A percentile compares a stretch with the other conserved stretches of the same genome.
These are phyloP conservation scores for Apamea anceps DNA, from an alignment of 2,888 invertebrate species.

Conservation along the genomic window DNA sequence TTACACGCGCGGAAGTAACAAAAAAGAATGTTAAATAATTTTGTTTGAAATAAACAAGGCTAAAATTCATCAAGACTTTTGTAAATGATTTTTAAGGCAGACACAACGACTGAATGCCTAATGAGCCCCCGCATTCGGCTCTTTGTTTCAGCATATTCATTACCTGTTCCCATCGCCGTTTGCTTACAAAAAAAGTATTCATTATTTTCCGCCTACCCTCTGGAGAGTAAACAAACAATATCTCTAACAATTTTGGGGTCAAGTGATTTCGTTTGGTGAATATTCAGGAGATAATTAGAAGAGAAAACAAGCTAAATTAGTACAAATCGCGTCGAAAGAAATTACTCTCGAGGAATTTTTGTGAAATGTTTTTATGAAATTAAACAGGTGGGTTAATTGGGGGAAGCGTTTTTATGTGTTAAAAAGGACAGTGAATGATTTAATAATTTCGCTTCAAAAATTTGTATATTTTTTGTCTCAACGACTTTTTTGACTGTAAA, in stretches of 20 bases:
- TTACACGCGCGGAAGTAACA: background rate
- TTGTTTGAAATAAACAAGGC: constrained; percentile 73
- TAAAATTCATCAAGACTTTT: constrained; percentile 85
- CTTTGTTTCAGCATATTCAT: constrained; percentile 89
- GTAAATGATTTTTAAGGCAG: constrained; percentile 86
- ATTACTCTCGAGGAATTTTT: constrained; percentile 58
- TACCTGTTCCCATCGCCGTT: constrained; percentile 83
- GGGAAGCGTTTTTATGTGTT: constrained; percentile 21
- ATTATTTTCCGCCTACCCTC: constrained; percentile 80
- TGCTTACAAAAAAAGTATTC: constrained; percentile 81
- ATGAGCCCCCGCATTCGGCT: constrained; percentile 83
- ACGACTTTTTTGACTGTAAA: background rate
- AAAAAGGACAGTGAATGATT: constrained; percentile 27
- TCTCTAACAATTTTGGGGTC: constrained; percentile 85
- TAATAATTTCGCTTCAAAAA: constrained; percentile 10
- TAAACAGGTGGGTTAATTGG: constrained; percentile 37
- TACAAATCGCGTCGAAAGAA: constrained; percentile 70
- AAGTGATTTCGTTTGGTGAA: constrained; percentile 79
- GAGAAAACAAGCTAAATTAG: constrained; percentile 79
- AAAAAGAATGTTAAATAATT: constrained; percentile 62
- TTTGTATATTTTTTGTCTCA: background rate
- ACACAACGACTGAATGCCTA: constrained; percentile 85
- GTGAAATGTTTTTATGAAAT: constrained; percentile 56
- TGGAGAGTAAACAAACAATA: constrained; percentile 83
- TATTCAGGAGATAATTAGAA: constrained; percentile 80